A percentile compares a stretch with the other conserved stretches of the same genome.
Conservation (phyloP, 2,888 invertebrate genomes). For the Ceraclea dissimilis region DNA sequence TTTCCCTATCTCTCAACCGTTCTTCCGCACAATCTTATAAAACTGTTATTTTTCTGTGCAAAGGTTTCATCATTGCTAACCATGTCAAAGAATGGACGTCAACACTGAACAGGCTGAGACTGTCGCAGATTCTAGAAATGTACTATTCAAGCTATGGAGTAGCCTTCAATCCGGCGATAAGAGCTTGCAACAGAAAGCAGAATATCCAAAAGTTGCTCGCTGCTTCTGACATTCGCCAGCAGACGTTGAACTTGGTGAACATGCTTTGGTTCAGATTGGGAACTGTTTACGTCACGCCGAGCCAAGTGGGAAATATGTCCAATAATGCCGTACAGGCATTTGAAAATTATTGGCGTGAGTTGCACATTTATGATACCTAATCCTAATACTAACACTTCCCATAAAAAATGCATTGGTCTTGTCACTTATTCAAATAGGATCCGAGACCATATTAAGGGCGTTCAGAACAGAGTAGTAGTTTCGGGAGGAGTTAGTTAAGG, state of each 20-base stretch:
- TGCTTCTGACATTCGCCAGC: slow-evolving; percentile 35
- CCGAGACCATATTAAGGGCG: too few relatives aligned
- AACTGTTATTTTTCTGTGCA: too few relatives aligned
- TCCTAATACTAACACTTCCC: too few relatives aligned
- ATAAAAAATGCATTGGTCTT: slow-evolving; percentile 12
- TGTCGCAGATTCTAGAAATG: slow-evolving; percentile 60
- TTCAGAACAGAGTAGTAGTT: too few relatives aligned
- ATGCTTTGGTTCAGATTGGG: slow-evolving; percentile 40
- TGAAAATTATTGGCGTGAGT: slow-evolving; percentile 46
- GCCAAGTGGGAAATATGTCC: slow-evolving; percentile 43
- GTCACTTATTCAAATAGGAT: too few relatives aligned
- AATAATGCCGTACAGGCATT: slow-evolving; percentile 44
- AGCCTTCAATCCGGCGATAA: slow-evolving; percentile 47
- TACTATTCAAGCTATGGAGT: slow-evolving; percentile 59
- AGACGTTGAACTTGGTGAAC: slow-evolving; percentile 41
- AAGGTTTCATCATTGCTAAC: slow-evolving; percentile 51
- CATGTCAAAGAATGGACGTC: slow-evolving; percentile 47
- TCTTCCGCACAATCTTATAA: too few relatives aligned
- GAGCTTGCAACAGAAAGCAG: slow-evolving; percentile 49
- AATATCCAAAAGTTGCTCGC: slow-evolving; percentile 41
- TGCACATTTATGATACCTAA: too few relatives aligned
- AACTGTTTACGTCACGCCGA: slow-evolving; percentile 38
- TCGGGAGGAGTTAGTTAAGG: too few relatives aligned
- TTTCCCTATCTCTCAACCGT: too few relatives aligned
- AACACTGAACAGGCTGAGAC: slow-evolving; percentile 42